These are phyloP conservation scores for Oscheius onirici DNA, from an alignment of 2,888 invertebrate genomes.

Conservation along the genomic window DNA sequence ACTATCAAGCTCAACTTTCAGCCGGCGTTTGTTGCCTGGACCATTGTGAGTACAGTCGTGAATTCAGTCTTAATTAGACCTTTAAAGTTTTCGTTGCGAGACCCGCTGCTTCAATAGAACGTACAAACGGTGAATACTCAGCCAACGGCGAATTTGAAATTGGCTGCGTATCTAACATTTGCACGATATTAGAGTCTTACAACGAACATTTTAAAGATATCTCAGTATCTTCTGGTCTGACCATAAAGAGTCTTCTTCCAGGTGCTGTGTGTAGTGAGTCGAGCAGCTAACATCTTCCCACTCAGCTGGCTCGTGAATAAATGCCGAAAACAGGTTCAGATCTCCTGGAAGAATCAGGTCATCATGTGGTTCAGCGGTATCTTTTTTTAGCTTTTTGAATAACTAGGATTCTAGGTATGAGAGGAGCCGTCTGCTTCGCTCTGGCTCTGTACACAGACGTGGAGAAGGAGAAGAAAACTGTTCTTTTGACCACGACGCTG, in stretches of 20 bases:
- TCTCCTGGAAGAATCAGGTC: slow-evolving; percentile 97
- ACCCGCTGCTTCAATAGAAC: no score
- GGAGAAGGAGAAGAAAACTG: slow-evolving; percentile 87
- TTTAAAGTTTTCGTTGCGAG: no score
- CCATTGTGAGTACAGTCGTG: slow-evolving; percentile 80
- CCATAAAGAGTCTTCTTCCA: slow-evolving; percentile 44
- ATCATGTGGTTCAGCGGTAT: slow-evolving; percentile 98
- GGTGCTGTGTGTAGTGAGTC: slow-evolving; percentile 86
- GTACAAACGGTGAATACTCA: no score
- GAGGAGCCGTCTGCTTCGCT: slow-evolving; percentile 98
- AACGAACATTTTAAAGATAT: no score
- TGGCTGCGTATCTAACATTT: no score
- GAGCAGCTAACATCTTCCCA: slow-evolving; percentile 96
- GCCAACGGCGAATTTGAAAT: no score
- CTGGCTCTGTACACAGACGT: slow-evolving; percentile 92
- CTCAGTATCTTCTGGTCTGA: background rate
- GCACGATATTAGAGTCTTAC: no score
- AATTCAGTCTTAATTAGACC: no score
- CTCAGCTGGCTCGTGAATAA: slow-evolving; percentile 90
- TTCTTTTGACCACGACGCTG: slow-evolving; percentile 96
- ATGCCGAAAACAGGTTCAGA: slow-evolving; percentile 84
- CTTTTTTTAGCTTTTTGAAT: slow-evolving; percentile 56
- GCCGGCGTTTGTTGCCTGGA: slow-evolving; percentile 89
- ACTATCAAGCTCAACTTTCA: slow-evolving; percentile 94
- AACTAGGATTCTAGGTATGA: slow-evolving; percentile 76